These are phyloP conservation scores for Dryadula phaetusa DNA, from an alignment of 2,888 invertebrate species.

Conservation along the genomic window DNA sequence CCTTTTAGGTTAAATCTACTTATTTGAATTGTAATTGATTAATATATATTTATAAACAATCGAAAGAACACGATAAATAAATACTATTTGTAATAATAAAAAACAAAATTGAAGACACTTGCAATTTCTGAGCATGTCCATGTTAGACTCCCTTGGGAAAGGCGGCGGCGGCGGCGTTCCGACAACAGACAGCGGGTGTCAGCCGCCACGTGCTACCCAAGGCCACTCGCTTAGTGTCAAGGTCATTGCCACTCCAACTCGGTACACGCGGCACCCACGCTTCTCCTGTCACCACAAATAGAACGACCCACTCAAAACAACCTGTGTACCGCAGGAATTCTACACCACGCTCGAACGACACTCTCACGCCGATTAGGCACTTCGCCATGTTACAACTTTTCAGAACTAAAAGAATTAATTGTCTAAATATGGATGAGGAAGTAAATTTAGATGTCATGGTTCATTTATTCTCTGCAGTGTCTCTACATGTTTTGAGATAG, in stretches of 20 bases:
- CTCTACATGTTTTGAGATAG: background rate
- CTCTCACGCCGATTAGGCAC: conserved; percentile 27
- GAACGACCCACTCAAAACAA: conserved; percentile 77
- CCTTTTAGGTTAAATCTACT: too few species aligned
- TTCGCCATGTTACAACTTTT: conserved; percentile 15
- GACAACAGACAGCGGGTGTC: conserved; percentile 84
- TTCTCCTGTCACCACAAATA: conserved; percentile 83
- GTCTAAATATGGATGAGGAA: background rate
- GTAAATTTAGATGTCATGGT: background rate
- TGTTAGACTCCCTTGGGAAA: conserved; percentile 82
- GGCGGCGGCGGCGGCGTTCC: conserved; percentile 81
- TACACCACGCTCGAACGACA: conserved; percentile 52
- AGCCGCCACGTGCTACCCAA: conserved; percentile 85
- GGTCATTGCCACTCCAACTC: conserved; percentile 84
- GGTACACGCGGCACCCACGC: conserved; percentile 83
- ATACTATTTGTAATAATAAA: background rate
- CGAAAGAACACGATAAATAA: background rate
- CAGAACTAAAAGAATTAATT: background rate
- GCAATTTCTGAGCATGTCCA: conserved; percentile 70
- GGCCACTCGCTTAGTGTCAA: conserved; percentile 85
- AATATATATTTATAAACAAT: background rate
- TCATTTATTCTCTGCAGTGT: background rate
- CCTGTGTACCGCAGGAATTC: conserved; percentile 69
- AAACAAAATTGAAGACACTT: conserved; percentile 16
- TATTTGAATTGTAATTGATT: background rate